Conservation (phyloP, 2,113 vertebrate species). For the Vulpes lagopus region DNA sequence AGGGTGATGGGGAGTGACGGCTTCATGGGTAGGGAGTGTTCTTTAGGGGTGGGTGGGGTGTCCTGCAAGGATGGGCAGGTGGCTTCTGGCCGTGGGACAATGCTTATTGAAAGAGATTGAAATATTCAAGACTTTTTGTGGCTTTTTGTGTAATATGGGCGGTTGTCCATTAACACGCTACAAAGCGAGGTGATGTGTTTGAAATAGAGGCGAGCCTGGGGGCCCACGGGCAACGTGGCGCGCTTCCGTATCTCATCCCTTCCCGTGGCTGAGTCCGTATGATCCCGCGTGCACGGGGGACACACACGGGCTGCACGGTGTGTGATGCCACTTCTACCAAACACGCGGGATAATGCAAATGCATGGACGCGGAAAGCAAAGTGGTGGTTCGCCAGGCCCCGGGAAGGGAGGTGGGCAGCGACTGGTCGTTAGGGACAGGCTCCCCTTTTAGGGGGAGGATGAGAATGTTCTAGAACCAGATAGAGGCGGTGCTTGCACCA, state of each 20-base stretch:
- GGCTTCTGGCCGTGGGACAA: background rate
- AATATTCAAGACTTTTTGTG: background rate
- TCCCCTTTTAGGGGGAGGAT: no score
- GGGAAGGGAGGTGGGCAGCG: rapidly evolving
- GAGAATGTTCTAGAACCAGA: background rate
- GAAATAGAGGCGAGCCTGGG: no score
- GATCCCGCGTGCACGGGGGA: background rate
- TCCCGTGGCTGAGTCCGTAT: background rate
- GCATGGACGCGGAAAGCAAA: background rate
- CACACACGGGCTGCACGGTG: background rate
- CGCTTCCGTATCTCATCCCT: rapidly evolving
- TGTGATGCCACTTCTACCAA: background rate
- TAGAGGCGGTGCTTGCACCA: rapidly evolving
- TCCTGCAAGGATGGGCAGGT: rapidly evolving
- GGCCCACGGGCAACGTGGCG: background rate
- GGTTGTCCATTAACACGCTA: rapidly evolving
- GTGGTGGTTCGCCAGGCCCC: rapidly evolving
- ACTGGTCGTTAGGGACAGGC: rapidly evolving
- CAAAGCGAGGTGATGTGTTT: no score
- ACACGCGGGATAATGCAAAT: rapidly evolving
- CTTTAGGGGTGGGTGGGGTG: rapidly evolving
- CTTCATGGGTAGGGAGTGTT: background rate
- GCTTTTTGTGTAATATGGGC: no score
- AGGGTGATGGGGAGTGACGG: rapidly evolving
- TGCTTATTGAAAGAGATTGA: rapidly evolving